Conservation (phyloP, 1,140 invertebrate genomes). For the Odontomachus brunneus region DNA sequence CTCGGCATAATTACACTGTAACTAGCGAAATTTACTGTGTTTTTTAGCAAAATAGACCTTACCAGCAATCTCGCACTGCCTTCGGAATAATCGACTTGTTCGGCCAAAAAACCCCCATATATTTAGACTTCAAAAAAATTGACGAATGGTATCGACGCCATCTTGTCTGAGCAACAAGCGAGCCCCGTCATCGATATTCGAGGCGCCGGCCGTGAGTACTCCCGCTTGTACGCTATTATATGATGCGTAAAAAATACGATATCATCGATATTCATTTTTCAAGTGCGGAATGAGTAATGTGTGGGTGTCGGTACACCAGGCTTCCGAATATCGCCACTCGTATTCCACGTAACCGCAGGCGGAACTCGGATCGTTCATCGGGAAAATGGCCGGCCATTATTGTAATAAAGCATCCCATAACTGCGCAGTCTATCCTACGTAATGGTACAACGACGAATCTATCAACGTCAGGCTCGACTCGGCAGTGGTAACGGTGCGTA, state of each 20-base stretch:
- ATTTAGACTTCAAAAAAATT: constrained; percentile 18
- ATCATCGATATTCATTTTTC: constrained; percentile 50
- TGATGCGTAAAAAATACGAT: constrained; percentile 28
- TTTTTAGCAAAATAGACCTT: too few relatives aligned
- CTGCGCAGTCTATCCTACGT: constrained; percentile 66
- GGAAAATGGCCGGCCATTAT: constrained; percentile 63
- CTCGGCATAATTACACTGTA: too few relatives aligned
- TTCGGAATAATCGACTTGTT: not conserved
- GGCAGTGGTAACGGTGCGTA: constrained; percentile 72
- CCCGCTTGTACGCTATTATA: not conserved
- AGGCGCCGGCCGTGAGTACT: not conserved
- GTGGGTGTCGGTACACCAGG: constrained; percentile 23
- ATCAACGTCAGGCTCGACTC: constrained; percentile 67
- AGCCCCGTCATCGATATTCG: constrained; percentile 11
- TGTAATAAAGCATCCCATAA: constrained; percentile 72
- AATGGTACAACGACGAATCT: constrained; percentile 69
- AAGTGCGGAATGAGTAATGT: constrained; percentile 28
- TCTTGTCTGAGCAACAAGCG: not conserved
- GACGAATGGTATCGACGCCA: not conserved
- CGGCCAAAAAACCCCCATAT: not conserved
- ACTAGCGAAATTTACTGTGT: too few relatives aligned
- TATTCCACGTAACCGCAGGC: constrained; percentile 39
- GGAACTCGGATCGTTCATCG: constrained; percentile 47
- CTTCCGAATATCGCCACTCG: constrained; percentile 43
- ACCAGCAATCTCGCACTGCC: too few relatives aligned